Evolutionary conservation across 1,140 invertebrate genomes (phyloP).

Genomic region (Callitettix versicolor): DNA sequence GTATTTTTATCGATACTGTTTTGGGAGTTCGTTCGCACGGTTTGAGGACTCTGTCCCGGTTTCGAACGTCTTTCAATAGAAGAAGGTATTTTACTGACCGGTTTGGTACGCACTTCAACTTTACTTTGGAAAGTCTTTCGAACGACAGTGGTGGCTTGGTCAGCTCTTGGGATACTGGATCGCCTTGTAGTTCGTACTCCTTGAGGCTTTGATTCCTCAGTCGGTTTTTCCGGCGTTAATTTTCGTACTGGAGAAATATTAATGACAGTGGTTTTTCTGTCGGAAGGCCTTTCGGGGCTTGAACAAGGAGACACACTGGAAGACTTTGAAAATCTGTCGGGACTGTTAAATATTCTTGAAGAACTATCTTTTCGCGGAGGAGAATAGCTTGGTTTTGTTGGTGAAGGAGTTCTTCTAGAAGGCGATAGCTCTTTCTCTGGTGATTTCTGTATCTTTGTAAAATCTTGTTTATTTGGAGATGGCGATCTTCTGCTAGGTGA

Average conservation of each 20-base stretch:
- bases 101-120: conserved; percentile 9
- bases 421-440: too few species aligned
- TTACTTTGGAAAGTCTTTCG: conserved; percentile 11
- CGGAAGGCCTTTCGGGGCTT: conserved; percentile 20
- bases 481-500: not conserved
- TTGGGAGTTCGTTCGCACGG: conserved; percentile 11
- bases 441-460: too few species aligned
- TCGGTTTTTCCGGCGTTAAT: not conserved
- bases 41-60: conserved; percentile 4
- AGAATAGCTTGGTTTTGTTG: not conserved
- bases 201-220: not conserved
- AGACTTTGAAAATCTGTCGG: conserved; percentile 6
- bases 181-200: conserved; percentile 11
- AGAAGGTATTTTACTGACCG: not conserved
- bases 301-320: conserved; percentile 21
- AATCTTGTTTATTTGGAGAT: too few species aligned
- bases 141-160: conserved; percentile 10
- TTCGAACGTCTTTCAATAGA: not conserved
- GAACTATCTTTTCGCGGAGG: too few species aligned
- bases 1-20: conserved; percentile 27
- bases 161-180: conserved; percentile 20
- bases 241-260: not conserved
- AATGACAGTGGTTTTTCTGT: not conserved
- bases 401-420: not conserved
- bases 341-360: not conserved